Evolutionary conservation across 2,888 invertebrate genomes (phyloP).

Genomic region (Unio delphinus): DNA sequence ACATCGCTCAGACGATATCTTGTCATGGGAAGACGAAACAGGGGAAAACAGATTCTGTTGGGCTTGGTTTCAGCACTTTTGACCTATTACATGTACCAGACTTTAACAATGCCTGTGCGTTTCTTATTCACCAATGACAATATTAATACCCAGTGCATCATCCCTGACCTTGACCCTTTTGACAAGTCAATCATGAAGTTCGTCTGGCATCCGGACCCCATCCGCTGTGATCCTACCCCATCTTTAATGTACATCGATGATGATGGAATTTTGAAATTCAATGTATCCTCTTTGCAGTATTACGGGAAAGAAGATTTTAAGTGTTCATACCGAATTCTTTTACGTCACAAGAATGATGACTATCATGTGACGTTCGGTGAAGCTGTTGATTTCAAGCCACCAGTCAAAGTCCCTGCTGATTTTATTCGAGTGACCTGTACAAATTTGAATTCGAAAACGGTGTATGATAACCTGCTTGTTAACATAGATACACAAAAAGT

Average conservation of each 20-base stretch:
- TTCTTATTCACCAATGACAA: slow-evolving; percentile 35
- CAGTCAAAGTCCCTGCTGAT: slow-evolving; percentile 29
- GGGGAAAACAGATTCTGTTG: slow-evolving; percentile 2
- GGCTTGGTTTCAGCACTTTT: slow-evolving; percentile 7
- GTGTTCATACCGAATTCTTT: slow-evolving; percentile 29
- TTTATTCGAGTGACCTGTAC: slow-evolving; percentile 39
- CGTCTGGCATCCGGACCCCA: slow-evolving; percentile 41
- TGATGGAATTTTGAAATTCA: slow-evolving; percentile 25
- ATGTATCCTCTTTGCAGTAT: slow-evolving; percentile 15
- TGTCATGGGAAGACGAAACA: slow-evolving; percentile 10
- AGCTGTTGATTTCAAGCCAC: slow-evolving; percentile 21
- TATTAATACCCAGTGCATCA: slow-evolving; percentile 29
- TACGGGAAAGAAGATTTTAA: slow-evolving; percentile 9
- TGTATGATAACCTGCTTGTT: slow-evolving; percentile 36
- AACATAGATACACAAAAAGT: slow-evolving; percentile 22
- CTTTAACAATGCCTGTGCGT: slow-evolving; percentile 30
- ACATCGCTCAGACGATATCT: too few species aligned
- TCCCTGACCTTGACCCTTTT: slow-evolving; percentile 41
- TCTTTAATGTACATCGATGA: slow-evolving; percentile 30
- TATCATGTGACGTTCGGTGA: slow-evolving; percentile 27
- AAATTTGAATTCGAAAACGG: slow-evolving; percentile 7
- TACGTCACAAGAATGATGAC: slow-evolving; percentile 27
- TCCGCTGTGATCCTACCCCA: slow-evolving; percentile 30
- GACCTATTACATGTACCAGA: slow-evolving; percentile 18
- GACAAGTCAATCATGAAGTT: slow-evolving; percentile 41